Base-by-base conservation (phyloP, 2,888 invertebrate genomes). In the Eupsilia transversa region DNA sequence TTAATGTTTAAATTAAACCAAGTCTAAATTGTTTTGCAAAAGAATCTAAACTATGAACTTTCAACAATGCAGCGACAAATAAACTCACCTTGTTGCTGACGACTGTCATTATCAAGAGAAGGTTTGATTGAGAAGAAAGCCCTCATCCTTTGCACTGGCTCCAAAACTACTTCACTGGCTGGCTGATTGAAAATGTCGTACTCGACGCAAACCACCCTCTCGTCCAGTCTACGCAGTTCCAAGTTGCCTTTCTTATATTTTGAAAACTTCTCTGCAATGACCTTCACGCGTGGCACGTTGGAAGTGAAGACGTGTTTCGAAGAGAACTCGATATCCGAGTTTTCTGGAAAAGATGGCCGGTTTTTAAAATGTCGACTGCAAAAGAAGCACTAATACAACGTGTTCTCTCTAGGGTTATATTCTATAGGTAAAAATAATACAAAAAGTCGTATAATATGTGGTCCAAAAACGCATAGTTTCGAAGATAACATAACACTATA, bases 161-260 rank as follows among this genome's bases (percentile, higher is more conserved):
- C 83, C 35, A 71, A 35, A 9, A 57, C 49, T 20, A 84, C 66
- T 0, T 79, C 82, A 2, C 54, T 65, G 9, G 35, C 56, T 0
- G 81, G 23, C 59, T 81, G 61, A 12, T 91, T 85, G 68, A 88
- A 95, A 0, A 96, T 89, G 43, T 95, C 94, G 72, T 96, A 96
- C 78, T 96, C 96, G 20, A 96, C 86, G 75, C 96, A 96, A 0
- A 95, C 95, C 20, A 95, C 90, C 79, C 94, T 95, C 80, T 96
- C 95, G 3, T 94, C 94, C 3, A 95, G 75, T 52, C 90, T 92
- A 49, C 96, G 89, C 3, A 96, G 72, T 85, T 96, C 96, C 10
- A 96, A 82, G 63, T 93, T 90, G 20, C 93, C 90, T 69, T 88
- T 92, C 72, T 93, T 95, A 80, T 86, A 93, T 71, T 92, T 93